Evolutionary conservation across 2,113 vertebrate species (phyloP), one percentile per base, ranked within the genome.

Genomic region (Opisthocomus hoazin): DNA sequence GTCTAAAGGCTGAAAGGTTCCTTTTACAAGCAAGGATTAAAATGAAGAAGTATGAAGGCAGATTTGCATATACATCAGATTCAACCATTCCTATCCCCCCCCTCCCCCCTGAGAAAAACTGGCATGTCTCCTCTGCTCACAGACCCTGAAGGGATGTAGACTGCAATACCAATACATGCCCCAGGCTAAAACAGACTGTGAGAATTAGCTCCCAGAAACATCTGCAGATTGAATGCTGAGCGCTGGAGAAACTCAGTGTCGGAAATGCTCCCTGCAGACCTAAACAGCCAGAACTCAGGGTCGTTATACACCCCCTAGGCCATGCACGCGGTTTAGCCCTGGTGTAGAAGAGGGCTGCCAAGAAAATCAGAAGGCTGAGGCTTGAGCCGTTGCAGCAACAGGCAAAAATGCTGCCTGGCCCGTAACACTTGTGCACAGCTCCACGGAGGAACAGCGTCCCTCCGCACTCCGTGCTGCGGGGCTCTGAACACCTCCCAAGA

Each of bases 401-500:
- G 37, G 27, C 10, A 2, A 36, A 63, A 79, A 41, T 2, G 5
- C 34, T 76, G 39, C 53, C 26, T n/a, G 34, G 41, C 19, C 37
- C 11, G 0, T 9, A 19, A 6, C 58, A 7, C 23, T n/a, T 34
- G 23, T 11, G 6, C 22, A 9, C 5, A 19, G 32, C 32, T 36
- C 29, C 12, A 1, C 3, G 4, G 41, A 51, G 57, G 14, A 71
- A 0, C 10, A 13, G 20, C 1, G 12, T 2, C 4, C 17, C 11
- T 41, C 36, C 19, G 68, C 46, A 13, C 6, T n/a, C n/a, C n/a
- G n/a, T n/a, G n/a, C n/a, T n/a, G n/a, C n/a, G n/a, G n/a, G n/a
- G n/a, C n/a, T n/a, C n/a, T 9, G 37, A 19, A 2, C 21, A 1
- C 12, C 9, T 27, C 2, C 27, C 46, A 0, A 14, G n/a, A 4